Conservation (phyloP, 2,888 invertebrate species). For the Tipula unca region DNA sequence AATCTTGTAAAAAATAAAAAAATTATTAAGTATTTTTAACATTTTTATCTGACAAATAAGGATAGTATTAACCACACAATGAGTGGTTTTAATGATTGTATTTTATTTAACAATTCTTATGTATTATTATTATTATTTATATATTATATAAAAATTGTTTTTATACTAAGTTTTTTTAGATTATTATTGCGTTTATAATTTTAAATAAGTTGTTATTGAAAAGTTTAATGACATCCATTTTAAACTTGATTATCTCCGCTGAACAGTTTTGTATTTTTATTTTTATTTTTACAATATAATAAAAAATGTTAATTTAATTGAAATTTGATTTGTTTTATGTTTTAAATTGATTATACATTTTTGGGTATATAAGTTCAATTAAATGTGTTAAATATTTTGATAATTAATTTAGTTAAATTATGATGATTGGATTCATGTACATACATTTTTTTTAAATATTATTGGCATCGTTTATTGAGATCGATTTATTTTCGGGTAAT, state of each 20-base stretch:
- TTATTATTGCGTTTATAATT: not conserved
- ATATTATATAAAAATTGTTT: not conserved
- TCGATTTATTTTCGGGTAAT: not conserved
- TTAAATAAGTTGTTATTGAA: conserved; percentile 8
- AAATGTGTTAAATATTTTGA: not conserved
- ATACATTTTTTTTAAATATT: no score
- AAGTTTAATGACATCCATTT: not conserved
- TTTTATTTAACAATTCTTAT: not conserved
- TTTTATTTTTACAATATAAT: not conserved
- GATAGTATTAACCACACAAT: not conserved
- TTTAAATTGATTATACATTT: not conserved
- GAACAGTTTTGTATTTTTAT: not conserved
- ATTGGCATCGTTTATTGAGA: not conserved
- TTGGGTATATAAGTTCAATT: not conserved
- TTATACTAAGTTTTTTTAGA: not conserved
- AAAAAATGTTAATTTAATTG: not conserved
- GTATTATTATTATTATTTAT: not conserved
- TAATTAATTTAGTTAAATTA: not conserved
- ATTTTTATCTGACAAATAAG: not conserved
- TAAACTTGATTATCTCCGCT: not conserved
- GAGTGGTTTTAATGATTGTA: conserved; percentile 3
- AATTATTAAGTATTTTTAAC: not conserved
- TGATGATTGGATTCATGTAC: not conserved
- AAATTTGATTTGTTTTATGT: not conserved
- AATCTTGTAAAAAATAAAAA: not conserved